Evolutionary conservation across 2,797 vertebrate species (phyloP), one percentile per base, ranked within the genome.

Genomic region (Pseudomugil tenellus): DNA sequence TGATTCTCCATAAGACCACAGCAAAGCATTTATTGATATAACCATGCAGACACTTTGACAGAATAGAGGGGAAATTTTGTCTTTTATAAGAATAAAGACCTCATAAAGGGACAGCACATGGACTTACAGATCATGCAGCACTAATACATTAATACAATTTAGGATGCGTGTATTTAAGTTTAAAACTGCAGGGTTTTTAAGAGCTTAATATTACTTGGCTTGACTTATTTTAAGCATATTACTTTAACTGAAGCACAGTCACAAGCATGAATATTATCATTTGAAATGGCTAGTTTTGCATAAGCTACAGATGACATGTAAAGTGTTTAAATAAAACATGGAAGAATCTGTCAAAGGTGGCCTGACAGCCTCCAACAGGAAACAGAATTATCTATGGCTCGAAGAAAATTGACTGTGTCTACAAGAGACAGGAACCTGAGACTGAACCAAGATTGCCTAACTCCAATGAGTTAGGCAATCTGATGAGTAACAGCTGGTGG

Each of bases 1-100:
- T 28, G 19, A 53, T 67, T 64, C 64, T 63, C 49, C 11, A 13
- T 26, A 14, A 67, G 54, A 58, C 43, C 19, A 39, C 28, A 39
- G 39, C 12, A 28, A 58, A 74, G 39, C 48, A 29, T 9, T 65
- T 10, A 41, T 26, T 70, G 39, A 63, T 61, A 14, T 19, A 60
- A 66, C 57, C 60, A 41, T 31, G 28, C 26, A 52, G 21, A 19
- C 31, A 16, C 41, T 39, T 66, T 41, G 34, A 23, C n/a, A 56
- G 23, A 46, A 31, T 16, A 31, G 23, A 51, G 41, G 14, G 2
- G 17, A 6, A 23, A 63, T 64, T 67, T 53, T 4, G 3, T 63
- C 48, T 31, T 35, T 43, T n/a, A 41, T 10, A 23, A 28, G 3
- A 11, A 26, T 17, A 5, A 63, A 43, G 25, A 49, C n/a, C 34